A percentile compares a stretch with the other conserved stretches of the same genome.
Evolutionary conservation across 2,888 invertebrate species (phyloP).

Genomic region (Linnaemya vulpina): DNA sequence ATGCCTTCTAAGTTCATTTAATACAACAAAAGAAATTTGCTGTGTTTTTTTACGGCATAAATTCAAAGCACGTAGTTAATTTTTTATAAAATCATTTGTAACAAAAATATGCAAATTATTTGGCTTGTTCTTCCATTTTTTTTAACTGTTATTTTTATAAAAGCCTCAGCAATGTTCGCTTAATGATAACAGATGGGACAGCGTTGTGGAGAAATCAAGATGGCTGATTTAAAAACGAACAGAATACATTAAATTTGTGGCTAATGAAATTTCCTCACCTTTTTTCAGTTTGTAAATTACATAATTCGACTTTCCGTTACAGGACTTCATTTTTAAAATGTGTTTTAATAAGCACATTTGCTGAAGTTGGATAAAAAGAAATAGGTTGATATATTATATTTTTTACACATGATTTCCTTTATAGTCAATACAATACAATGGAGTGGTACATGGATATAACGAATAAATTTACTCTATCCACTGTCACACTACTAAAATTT

Average conservation of each 20-base stretch:
- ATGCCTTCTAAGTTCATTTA: not conserved
- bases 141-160: too few relatives aligned
- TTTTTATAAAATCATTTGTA: conserved; percentile 16
- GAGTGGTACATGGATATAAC: too few relatives aligned
- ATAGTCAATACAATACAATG: too few relatives aligned
- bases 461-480: too few relatives aligned
- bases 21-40: conserved; percentile 8
- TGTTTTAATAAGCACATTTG: not conserved
- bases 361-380: not conserved
- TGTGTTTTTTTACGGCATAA: conserved; percentile 12
- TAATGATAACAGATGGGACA: not conserved
- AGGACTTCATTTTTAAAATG: not conserved
- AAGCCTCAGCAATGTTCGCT: not conserved
- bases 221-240: not conserved
- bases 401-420: not conserved
- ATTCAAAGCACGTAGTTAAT: conserved; percentile 28
- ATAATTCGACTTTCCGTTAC: not conserved
- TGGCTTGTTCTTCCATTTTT: not conserved
- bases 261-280: not conserved
- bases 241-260: not conserved
- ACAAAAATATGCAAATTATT: conserved; percentile 13
- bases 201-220: not conserved
- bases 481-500: too few relatives aligned
- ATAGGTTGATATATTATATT: not conserved
- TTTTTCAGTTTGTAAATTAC: not conserved